phyloP scores from a whole-genome alignment of 2,113 vertebrate genomes.

The Clarias magur region DNA sequence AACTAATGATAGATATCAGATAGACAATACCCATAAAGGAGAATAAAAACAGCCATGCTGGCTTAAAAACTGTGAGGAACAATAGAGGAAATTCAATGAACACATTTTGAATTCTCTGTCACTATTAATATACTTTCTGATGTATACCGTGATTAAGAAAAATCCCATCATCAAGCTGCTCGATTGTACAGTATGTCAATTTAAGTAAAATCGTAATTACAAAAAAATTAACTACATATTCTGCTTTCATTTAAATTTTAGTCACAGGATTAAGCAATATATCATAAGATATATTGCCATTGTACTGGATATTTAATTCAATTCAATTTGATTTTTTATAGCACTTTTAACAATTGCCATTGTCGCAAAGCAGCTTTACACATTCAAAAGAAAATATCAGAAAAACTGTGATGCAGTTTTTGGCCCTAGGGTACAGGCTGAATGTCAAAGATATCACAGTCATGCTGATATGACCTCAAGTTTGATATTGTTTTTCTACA shows the following conservation, averaged over 20 bases:
- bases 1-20: background rate
- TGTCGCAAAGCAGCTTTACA: too few relatives aligned
- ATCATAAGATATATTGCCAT: too few relatives aligned
- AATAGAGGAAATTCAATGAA: background rate
- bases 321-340: too few relatives aligned
- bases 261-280: background rate
- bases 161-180: background rate
- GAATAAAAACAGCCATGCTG: conserved; percentile 18
- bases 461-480: too few relatives aligned
- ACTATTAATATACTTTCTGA: background rate
- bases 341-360: too few relatives aligned
- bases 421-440: too few relatives aligned
- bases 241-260: background rate
- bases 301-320: too few relatives aligned
- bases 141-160: background rate
- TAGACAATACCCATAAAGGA: background rate
- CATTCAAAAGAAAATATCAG: too few relatives aligned
- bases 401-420: too few relatives aligned
- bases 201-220: background rate
- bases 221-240: background rate
- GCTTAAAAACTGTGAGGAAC: background rate
- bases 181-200: background rate
- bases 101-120: background rate
- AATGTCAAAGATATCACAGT: too few relatives aligned
- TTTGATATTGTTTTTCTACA: too few relatives aligned